Conservation (phyloP, 2,888 invertebrate genomes). For the Ceramica pisi region DNA sequence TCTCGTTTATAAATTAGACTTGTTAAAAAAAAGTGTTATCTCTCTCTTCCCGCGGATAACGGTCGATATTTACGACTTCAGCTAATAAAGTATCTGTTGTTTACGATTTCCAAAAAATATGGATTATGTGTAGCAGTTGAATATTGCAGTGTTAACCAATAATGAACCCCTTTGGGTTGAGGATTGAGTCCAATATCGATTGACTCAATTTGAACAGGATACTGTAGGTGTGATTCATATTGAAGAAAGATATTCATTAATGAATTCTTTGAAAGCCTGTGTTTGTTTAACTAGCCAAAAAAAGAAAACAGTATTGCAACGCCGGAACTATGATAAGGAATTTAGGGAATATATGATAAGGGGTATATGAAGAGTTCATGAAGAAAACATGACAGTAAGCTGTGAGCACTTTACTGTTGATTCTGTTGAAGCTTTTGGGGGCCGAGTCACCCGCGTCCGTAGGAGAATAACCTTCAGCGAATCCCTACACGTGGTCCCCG, state of each 20-base stretch:
- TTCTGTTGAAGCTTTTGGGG: not conserved
- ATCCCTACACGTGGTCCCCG: too few species aligned
- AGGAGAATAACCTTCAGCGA: too few species aligned
- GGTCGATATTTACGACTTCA: slow-evolving; percentile 69
- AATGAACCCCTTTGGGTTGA: not conserved
- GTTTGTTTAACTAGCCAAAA: not conserved
- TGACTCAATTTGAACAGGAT: not conserved
- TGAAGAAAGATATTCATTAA: slow-evolving; percentile 16
- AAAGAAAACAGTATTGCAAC: not conserved
- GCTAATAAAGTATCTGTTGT: slow-evolving; percentile 69
- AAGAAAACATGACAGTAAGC: not conserved
- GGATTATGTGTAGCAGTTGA: slow-evolving; percentile 8
- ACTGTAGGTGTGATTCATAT: not conserved
- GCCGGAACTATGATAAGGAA: too few species aligned
- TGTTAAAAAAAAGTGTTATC: slow-evolving; percentile 30
- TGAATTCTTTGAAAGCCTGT: not conserved
- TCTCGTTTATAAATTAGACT: slow-evolving; percentile 39
- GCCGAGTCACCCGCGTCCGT: too few species aligned
- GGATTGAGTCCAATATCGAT: not conserved
- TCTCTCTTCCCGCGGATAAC: slow-evolving; percentile 57
- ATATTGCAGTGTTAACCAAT: not conserved
- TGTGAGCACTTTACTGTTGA: not conserved
- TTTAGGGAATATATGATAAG: too few species aligned
- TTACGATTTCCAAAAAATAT: slow-evolving; percentile 69
- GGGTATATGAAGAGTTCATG: not conserved